Evolutionary conservation across 1,140 invertebrate genomes (phyloP).

Genomic region (Venturia canescens): DNA sequence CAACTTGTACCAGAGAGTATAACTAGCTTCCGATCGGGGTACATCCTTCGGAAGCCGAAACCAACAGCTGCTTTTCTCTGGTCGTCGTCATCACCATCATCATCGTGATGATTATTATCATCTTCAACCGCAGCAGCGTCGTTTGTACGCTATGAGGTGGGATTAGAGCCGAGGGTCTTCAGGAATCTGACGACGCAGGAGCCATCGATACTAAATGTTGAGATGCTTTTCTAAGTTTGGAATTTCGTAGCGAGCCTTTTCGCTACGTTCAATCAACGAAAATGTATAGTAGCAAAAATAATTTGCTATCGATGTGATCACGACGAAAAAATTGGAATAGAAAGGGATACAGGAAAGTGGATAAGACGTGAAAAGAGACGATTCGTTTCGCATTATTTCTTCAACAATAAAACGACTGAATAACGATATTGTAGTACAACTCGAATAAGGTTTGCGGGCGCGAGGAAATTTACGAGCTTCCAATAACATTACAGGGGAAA

Average conservation of each 20-base stretch:
- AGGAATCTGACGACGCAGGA: background rate
- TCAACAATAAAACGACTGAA: constrained; percentile 18
- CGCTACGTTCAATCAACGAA: background rate
- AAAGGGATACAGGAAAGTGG: too few species aligned
- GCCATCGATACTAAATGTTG: background rate
- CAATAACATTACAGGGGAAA: constrained; percentile 41
- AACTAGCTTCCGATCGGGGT: constrained; percentile 35
- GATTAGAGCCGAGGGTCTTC: background rate
- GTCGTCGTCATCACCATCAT: constrained; percentile 12
- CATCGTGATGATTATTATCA: constrained; percentile 24
- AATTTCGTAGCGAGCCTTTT: background rate
- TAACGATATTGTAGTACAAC: constrained; percentile 46
- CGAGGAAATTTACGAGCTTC: constrained; percentile 54
- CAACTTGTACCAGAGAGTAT: constrained; percentile 3
- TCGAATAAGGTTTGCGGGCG: constrained; percentile 53
- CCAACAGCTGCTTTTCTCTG: constrained; percentile 24
- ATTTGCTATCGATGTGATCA: background rate
- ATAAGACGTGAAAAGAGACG: background rate
- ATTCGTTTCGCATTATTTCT: constrained; percentile 22
- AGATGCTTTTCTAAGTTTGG: background rate
- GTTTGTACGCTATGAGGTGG: background rate
- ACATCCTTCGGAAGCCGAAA: constrained; percentile 33
- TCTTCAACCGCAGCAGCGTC: background rate
- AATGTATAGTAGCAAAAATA: background rate
- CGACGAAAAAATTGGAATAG: too few species aligned